Evolutionary conservation across 2,797 vertebrate genomes (phyloP).

Genomic region (Nyctibius grandis): DNA sequence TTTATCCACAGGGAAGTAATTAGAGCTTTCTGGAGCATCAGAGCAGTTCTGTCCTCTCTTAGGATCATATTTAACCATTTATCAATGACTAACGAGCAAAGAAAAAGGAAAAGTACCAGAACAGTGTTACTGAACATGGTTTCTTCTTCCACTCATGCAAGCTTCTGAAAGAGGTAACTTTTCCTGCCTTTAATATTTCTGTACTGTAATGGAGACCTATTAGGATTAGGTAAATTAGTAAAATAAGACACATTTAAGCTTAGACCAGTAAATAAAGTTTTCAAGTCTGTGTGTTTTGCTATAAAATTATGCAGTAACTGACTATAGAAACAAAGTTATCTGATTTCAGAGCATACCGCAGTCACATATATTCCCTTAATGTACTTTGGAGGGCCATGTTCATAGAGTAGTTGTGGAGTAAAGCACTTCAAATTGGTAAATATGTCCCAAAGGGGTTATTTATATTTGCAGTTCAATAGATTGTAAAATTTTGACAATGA

Average conservation of each 20-base stretch:
- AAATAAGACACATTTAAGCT: background rate
- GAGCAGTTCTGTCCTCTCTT: background rate
- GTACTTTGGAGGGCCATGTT: background rate
- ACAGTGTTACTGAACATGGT: background rate
- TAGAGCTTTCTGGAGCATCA: background rate
- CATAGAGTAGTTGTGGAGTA: background rate
- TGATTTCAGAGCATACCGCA: background rate
- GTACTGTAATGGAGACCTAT: background rate
- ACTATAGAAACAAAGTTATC: background rate
- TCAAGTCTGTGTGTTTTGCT: background rate
- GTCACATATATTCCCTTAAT: background rate
- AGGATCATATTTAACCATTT: background rate
- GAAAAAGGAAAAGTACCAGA: background rate
- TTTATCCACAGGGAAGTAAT: background rate
- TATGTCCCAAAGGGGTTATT: background rate
- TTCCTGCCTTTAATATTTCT: background rate
- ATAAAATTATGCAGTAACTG: background rate
- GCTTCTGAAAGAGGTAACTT: background rate
- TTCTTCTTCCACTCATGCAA: background rate
- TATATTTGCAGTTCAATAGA: background rate
- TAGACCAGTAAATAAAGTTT: background rate
- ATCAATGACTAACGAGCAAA: background rate
- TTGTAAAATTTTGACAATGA: background rate
- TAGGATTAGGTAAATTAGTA: background rate
- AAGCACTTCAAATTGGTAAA: background rate